Evolutionary conservation across 1,140 invertebrate genomes (phyloP).

Genomic region (Scaptomyza montana): DNA sequence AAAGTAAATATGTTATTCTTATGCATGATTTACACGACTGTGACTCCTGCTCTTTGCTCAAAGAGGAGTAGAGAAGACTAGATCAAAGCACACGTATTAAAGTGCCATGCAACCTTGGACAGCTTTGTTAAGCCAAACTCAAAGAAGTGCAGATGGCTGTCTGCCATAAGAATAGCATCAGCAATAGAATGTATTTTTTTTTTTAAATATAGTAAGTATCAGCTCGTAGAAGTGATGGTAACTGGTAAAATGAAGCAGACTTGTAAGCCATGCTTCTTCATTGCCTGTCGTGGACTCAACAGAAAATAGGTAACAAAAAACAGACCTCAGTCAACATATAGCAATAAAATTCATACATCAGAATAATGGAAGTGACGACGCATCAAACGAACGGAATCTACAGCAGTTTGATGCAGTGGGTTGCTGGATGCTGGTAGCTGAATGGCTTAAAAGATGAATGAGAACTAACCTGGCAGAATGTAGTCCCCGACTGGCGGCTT

Average conservation of each 20-base stretch:
- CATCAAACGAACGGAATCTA: conserved; percentile 31
- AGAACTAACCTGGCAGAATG: conserved; percentile 78
- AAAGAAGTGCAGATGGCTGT: conserved; percentile 37
- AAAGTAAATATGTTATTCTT: conserved; percentile 18
- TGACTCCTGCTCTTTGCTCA: conserved; percentile 17
- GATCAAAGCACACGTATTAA: conserved; percentile 17
- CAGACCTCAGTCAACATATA: conserved; percentile 18
- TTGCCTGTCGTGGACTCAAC: conserved; percentile 67
- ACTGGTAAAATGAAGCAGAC: conserved; percentile 43
- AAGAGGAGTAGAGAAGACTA: conserved; percentile 1
- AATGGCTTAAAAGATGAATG: neutral
- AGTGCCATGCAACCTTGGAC: conserved; percentile 19
- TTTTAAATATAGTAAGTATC: too few species aligned
- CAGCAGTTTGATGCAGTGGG: conserved; percentile 5
- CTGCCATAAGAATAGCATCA: conserved; percentile 24
- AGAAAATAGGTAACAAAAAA: conserved; percentile 36
- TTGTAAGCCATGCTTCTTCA: conserved; percentile 55
- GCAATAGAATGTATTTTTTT: conserved; percentile 12
- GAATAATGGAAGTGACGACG: conserved; percentile 42
- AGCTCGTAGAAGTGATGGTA: neutral
- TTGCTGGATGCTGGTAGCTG: neutral
- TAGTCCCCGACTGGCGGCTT: conserved; percentile 91
- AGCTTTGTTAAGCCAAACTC: conserved; percentile 20
- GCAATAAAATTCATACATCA: conserved; percentile 37
- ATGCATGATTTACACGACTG: conserved; percentile 61